These are phyloP conservation scores for Anastatus disparis DNA, from an alignment of 1,140 invertebrate genomes.

Conservation along the genomic window DNA sequence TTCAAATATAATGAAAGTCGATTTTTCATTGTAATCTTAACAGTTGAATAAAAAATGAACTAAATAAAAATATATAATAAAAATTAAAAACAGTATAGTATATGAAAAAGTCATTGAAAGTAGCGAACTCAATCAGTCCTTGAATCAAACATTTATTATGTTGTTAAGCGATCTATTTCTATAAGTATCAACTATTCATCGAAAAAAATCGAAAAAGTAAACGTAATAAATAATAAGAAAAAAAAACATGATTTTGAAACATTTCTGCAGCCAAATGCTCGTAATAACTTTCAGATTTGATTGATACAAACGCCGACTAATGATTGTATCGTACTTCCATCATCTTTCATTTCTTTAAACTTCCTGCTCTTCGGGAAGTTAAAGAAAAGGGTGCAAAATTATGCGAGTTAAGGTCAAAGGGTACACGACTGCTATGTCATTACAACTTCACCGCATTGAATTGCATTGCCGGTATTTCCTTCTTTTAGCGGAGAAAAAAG, in stretches of 20 bases:
- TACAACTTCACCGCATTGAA: constrained; percentile 41
- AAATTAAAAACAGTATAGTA: too few relatives aligned
- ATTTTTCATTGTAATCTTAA: too few relatives aligned
- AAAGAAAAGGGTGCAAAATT: constrained; percentile 33
- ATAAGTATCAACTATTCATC: too few relatives aligned
- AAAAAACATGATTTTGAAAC: not conserved
- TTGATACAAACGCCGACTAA: constrained; percentile 63
- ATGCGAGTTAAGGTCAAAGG: constrained; percentile 53
- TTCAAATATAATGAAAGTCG: too few relatives aligned
- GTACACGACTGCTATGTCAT: constrained; percentile 62
- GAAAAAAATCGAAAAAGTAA: too few relatives aligned
- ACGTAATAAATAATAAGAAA: too few relatives aligned
- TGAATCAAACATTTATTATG: too few relatives aligned
- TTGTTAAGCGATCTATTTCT: too few relatives aligned
- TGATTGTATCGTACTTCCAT: constrained; percentile 55
- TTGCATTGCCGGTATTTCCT: constrained; percentile 27
- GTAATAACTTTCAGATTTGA: constrained; percentile 59
- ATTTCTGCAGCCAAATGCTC: constrained; percentile 36
- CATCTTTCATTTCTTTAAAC: not conserved
- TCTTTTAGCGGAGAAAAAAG: not conserved
- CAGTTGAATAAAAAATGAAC: too few relatives aligned
- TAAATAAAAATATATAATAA: too few relatives aligned
- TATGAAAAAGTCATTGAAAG: too few relatives aligned
- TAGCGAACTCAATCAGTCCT: too few relatives aligned
- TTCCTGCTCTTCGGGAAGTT: constrained; percentile 43